phyloP scores from a whole-genome alignment of 2,888 invertebrate species.

The Pammene aurita region DNA sequence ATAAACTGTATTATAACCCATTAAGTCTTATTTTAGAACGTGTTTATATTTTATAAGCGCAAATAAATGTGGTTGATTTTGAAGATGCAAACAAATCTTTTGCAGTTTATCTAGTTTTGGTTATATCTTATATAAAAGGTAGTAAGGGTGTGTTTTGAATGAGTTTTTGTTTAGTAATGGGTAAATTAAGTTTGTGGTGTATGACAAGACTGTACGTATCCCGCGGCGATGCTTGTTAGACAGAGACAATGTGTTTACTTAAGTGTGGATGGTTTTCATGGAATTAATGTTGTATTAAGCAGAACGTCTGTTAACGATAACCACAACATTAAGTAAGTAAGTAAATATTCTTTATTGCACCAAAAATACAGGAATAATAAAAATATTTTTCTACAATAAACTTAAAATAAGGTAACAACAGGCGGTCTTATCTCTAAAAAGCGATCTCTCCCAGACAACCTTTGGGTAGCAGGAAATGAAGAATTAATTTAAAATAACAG shows the following conservation, averaged over 20 bases:
- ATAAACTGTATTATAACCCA: background rate
- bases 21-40: background rate
- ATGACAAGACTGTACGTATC: conserved; percentile 35
- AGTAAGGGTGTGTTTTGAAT: conserved; percentile 1
- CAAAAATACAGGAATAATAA: no score
- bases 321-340: no score
- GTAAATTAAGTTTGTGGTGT: background rate
- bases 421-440: no score
- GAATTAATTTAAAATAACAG: no score
- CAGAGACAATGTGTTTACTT: conserved; percentile 34
- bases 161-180: background rate
- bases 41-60: background rate
- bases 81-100: background rate
- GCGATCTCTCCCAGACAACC: no score
- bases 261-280: conserved; percentile 29
- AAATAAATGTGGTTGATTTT: conserved; percentile 17
- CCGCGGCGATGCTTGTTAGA: conserved; percentile 40
- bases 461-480: no score
- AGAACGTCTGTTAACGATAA: no score
- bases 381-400: no score
- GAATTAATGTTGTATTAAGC: conserved; percentile 8
- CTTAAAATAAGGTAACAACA: no score
- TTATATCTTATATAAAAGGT: background rate
- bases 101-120: background rate
- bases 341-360: no score